Percentiles rank a stretch among this genome's conserved stretches.
Evolutionary conservation across 2,797 vertebrate species (phyloP).

Genomic region (Micromesistius poutassou): DNA sequence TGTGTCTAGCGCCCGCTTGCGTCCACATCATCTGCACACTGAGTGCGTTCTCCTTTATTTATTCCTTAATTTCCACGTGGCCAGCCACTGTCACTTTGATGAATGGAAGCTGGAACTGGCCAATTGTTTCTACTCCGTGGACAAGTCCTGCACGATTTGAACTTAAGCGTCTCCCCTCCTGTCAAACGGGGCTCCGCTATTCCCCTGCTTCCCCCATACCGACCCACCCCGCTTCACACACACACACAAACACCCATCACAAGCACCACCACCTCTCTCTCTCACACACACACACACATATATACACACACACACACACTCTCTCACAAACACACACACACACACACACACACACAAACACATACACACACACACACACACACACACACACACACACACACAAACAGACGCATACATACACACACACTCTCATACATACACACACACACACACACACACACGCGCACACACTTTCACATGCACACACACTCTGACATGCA

Average conservation of each 20-base stretch:
- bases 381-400: too few relatives aligned
- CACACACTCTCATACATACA: background rate
- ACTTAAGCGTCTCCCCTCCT: slow-evolving; percentile 59
- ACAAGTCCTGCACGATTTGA: slow-evolving; percentile 64
- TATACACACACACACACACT: too few relatives aligned
- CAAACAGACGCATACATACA: background rate
- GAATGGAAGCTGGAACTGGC: slow-evolving; percentile 66
- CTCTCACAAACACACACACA: too few relatives aligned
- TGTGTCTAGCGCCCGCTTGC: slow-evolving; percentile 19
- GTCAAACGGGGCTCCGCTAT: slow-evolving; percentile 26
- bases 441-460: background rate
- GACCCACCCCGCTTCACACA: background rate
- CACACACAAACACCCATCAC: background rate
- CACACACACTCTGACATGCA: background rate
- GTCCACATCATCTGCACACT: slow-evolving; percentile 64
- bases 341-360: too few relatives aligned
- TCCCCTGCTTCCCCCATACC: slow-evolving; percentile 6
- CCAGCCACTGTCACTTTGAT: slow-evolving; percentile 72
- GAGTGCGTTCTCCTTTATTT: slow-evolving; percentile 65
- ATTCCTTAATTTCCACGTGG: slow-evolving; percentile 70
- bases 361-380: too few relatives aligned
- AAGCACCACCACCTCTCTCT: background rate
- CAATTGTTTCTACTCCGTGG: slow-evolving; percentile 68
- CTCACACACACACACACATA: background rate
- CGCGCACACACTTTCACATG: too few relatives aligned